Evolutionary conservation across 2,113 vertebrate species (phyloP).

Genomic region (Tylochromis polylepis): DNA sequence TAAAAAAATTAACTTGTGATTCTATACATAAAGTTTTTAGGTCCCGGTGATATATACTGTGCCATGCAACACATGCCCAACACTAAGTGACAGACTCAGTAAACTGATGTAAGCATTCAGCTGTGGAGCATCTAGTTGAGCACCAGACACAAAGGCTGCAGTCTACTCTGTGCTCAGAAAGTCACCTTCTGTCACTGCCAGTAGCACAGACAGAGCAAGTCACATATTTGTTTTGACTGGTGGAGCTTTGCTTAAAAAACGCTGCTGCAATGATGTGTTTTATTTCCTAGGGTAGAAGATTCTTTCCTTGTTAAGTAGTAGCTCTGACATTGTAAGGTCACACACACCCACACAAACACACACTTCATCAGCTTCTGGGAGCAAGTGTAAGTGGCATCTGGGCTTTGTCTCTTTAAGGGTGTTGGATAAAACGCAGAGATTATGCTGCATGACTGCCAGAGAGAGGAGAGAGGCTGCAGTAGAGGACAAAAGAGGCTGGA

Average conservation of each 20-base stretch:
- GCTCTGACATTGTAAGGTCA: background rate
- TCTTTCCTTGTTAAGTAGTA: background rate
- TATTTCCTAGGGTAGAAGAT: background rate
- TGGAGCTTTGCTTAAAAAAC: background rate
- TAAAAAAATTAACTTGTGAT: background rate
- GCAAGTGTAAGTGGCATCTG: background rate
- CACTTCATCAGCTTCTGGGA: background rate
- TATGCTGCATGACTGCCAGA: background rate
- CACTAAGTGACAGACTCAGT: background rate
- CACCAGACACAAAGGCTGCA: background rate
- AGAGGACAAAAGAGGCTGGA: background rate
- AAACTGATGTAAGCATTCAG: background rate
- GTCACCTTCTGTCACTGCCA: background rate
- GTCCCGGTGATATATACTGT: background rate
- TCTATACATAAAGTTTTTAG: background rate
- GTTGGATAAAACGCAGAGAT: background rate
- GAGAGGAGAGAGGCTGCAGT: background rate
- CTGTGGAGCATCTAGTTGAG: background rate
- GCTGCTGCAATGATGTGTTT: background rate
- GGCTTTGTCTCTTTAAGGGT: background rate
- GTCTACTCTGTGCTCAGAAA: background rate
- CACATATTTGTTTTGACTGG: background rate
- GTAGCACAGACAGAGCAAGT: background rate
- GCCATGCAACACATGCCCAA: background rate
- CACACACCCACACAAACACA: background rate